Evolutionary conservation across 92 coral and sea anemone genomes (phyloP).

Genomic region (Virgularia gustaviana): DNA sequence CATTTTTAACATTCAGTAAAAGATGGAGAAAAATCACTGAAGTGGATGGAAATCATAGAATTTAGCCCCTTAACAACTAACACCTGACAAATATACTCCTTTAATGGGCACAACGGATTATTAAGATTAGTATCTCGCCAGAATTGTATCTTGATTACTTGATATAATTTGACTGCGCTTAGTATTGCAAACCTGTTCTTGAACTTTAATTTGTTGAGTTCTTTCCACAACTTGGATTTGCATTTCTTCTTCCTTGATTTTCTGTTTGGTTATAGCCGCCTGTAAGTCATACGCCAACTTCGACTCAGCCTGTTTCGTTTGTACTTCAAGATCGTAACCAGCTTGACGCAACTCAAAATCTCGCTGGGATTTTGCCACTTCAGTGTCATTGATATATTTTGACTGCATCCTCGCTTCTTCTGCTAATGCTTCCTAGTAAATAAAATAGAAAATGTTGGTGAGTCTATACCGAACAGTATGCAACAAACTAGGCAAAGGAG

Average conservation of each 20-base stretch:
- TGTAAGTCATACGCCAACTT: conserved; percentile 86
- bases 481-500: not conserved
- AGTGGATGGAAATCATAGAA: no score
- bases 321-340: conserved; percentile 88
- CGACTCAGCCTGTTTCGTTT: conserved; percentile 86
- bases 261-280: conserved; percentile 89
- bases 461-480: not conserved
- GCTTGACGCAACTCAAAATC: conserved; percentile 93
- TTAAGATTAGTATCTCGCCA: no score
- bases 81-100: no score
- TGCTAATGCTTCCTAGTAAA: conserved; percentile 80
- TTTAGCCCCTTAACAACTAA: no score
- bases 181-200: conserved; percentile 72
- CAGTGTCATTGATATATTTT: conserved; percentile 89
- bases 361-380: conserved; percentile 87
- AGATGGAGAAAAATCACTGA: no score
- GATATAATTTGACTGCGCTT: not conserved
- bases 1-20: no score
- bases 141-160: not conserved
- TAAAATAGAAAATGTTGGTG: conserved; percentile 1
- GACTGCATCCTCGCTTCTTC: conserved; percentile 88
- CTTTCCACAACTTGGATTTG: conserved; percentile 86
- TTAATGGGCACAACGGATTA: no score
- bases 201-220: conserved; percentile 89
- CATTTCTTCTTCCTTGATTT: conserved; percentile 93